Conservation (phyloP, 2,113 vertebrate genomes). For the Hydrolagus affinis region DNA sequence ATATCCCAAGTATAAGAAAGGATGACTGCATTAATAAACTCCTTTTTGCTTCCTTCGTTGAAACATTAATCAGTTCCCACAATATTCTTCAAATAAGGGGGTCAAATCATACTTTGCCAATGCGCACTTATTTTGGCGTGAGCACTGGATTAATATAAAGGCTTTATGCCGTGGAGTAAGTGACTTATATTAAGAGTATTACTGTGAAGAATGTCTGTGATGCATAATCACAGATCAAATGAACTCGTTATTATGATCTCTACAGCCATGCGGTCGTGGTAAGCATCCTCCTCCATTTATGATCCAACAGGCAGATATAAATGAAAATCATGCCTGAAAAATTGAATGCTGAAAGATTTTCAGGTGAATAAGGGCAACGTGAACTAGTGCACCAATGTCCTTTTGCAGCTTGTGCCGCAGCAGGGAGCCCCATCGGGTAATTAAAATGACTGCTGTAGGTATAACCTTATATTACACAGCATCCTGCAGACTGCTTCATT, state of each 20-base stretch:
- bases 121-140: not conserved
- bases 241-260: not conserved
- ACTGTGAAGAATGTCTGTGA: not conserved
- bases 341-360: not conserved
- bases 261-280: not conserved
- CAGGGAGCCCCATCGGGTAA: not conserved
- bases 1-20: not conserved
- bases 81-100: not conserved
- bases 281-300: not conserved
- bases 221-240: not conserved
- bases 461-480: not conserved
- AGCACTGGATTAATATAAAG: not conserved
- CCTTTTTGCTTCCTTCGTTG: not conserved
- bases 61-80: constrained; percentile 15
- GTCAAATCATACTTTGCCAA: not conserved
- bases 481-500: not conserved
- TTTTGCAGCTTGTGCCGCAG: not conserved
- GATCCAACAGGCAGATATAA: not conserved
- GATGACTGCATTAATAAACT: not conserved
- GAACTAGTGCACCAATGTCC: not conserved
- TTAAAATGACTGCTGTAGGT: constrained; percentile 2
- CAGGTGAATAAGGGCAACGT: not conserved
- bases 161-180: not conserved
- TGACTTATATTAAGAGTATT: not conserved
- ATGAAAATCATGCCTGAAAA: constrained; percentile 13